Conservation (phyloP, 92 coral and sea anemone species). For the Epizoanthus stellaris region DNA sequence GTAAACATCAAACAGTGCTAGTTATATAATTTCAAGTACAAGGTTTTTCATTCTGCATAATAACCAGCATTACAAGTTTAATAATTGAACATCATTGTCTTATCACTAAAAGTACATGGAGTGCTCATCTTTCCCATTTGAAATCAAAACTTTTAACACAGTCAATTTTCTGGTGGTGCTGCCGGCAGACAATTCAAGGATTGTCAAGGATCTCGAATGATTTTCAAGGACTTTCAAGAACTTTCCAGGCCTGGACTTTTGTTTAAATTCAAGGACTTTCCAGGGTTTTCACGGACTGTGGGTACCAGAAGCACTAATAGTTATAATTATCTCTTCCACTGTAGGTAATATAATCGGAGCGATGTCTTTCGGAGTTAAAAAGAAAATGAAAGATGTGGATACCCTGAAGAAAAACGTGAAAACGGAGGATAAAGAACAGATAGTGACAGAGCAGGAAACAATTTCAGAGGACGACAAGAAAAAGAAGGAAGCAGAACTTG, state of each 20-base stretch:
- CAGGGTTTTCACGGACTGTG: neutral
- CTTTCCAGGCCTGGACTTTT: no score
- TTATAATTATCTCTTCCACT: neutral
- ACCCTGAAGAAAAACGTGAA: neutral
- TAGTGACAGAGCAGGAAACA: neutral
- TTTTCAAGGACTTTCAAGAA: neutral
- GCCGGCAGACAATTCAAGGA: no score
- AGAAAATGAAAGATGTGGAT: conserved; percentile 2
- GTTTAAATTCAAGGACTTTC: no score
- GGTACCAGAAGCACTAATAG: neutral
- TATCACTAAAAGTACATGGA: no score
- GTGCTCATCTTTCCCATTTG: no score
- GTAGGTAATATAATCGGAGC: conserved; percentile 11
- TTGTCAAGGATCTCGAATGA: neutral
- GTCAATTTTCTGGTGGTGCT: no score
- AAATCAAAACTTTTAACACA: no score
- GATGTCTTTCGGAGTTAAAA: conserved; percentile 21
- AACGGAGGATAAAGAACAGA: neutral
- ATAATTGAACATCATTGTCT: no score
- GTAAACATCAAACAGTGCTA: no score
- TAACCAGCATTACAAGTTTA: no score
- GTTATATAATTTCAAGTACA: no score
- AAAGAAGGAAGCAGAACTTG: neutral
- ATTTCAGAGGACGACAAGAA: neutral
- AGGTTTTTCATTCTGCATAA: no score